Conservation (phyloP, 2,888 invertebrate species). For the Oscheius sp. region DNA sequence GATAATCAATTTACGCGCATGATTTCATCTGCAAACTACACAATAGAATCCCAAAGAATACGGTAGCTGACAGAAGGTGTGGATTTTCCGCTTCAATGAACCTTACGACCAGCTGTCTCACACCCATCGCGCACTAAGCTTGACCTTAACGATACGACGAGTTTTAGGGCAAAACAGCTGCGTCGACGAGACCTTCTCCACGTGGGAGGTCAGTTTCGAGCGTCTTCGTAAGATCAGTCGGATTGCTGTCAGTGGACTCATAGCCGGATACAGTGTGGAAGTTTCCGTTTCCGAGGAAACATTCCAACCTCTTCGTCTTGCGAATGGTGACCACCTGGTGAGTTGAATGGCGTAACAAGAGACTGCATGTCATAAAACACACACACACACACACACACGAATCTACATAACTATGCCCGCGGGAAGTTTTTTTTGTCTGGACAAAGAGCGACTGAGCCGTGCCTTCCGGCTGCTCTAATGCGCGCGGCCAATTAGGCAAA, state of each 20-base stretch:
- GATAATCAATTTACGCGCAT: constrained; percentile 31
- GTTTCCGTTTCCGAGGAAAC: constrained; percentile 59
- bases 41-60: no score
- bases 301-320: constrained; percentile 45
- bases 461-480: constrained; percentile 12
- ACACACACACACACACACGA: no score
- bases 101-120: constrained; percentile 27
- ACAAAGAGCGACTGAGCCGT: not conserved
- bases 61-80: constrained; percentile 19
- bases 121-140: constrained; percentile 14
- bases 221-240: constrained; percentile 46
- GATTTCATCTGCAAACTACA: not conserved
- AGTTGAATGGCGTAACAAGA: constrained; percentile 15
- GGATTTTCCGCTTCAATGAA: constrained; percentile 21
- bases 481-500: constrained; percentile 31
- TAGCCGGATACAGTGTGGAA: constrained; percentile 63
- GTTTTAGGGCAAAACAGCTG: constrained; percentile 21
- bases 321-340: constrained; percentile 62
- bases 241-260: constrained; percentile 65
- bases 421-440: no score
- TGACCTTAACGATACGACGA: not conserved
- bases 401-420: no score
- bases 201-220: constrained; percentile 25
- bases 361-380: not conserved
- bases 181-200: constrained; percentile 29